Percentiles rank a stretch among this genome's conserved stretches.
Conservation (phyloP, 2,888 invertebrate genomes). For the Clistopyga incitator region DNA sequence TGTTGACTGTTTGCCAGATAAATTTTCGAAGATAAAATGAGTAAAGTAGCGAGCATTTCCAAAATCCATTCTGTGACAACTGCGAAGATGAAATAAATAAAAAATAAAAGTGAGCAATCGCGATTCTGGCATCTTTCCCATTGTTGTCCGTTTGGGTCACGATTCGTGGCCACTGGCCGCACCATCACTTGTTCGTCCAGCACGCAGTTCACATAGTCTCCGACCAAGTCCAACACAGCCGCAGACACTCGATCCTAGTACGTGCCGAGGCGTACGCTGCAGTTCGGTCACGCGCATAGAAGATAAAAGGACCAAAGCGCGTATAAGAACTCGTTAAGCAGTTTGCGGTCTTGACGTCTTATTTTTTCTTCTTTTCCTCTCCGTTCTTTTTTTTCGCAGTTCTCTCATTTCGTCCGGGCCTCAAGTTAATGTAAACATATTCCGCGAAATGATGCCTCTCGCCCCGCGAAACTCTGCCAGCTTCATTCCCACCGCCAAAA, state of each 20-base stretch:
- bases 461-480: conserved; percentile 56
- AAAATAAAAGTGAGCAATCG: not conserved
- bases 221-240: conserved; percentile 35
- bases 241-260: conserved; percentile 49
- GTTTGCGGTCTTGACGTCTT: conserved; percentile 73
- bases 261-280: conserved; percentile 66
- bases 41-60: not conserved
- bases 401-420: conserved; percentile 70
- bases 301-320: conserved; percentile 67
- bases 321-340: conserved; percentile 78
- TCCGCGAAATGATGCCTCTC: conserved; percentile 74
- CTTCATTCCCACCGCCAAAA: conserved; percentile 58
- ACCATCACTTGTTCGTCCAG: not conserved
- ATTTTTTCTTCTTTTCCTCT: conserved; percentile 13
- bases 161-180: not conserved
- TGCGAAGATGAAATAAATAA: not conserved
- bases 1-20: not conserved
- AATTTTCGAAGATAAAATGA: too few species aligned
- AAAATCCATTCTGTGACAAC: not conserved
- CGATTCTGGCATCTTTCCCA: not conserved
- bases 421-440: conserved; percentile 79
- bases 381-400: conserved; percentile 42
- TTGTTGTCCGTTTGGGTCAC: conserved; percentile 2
- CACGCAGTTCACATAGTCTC: conserved; percentile 2
- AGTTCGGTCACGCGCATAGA: conserved; percentile 72